phyloP scores from a whole-genome alignment of 1,140 invertebrate genomes.

The Papilio aristodemus region DNA sequence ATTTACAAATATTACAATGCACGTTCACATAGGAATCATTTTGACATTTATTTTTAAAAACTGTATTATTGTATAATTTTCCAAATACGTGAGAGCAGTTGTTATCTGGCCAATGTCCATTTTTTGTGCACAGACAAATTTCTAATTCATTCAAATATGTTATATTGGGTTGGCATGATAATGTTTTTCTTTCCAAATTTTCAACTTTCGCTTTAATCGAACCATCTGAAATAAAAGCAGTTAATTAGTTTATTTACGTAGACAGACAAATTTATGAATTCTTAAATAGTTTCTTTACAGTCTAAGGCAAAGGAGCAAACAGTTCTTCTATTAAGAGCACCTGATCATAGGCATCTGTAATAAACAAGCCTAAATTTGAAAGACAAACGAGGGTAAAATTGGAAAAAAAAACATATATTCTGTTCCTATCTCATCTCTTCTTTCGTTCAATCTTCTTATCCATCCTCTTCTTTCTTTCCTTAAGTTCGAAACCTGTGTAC shows the following conservation, averaged over 20 bases:
- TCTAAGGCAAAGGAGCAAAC: too few relatives aligned
- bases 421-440: too few relatives aligned
- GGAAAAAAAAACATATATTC: too few relatives aligned
- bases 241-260: too few relatives aligned
- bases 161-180: constrained; percentile 43
- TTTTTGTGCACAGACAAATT: constrained; percentile 50
- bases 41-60: constrained; percentile 40
- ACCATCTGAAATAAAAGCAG: not conserved
- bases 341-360: too few relatives aligned
- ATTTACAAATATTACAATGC: constrained; percentile 62
- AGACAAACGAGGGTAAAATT: too few relatives aligned
- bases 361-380: too few relatives aligned
- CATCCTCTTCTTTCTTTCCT: too few relatives aligned
- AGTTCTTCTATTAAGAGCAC: too few relatives aligned
- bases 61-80: constrained; percentile 7
- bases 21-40: constrained; percentile 48
- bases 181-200: constrained; percentile 13
- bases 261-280: too few relatives aligned
- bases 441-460: too few relatives aligned
- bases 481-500: not conserved
- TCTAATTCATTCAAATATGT: constrained; percentile 43
- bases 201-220: not conserved
- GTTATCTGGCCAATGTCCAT: constrained; percentile 52
- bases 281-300: too few relatives aligned
- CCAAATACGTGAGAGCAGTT: constrained; percentile 38